Percentiles rank a stretch among this genome's conserved stretches.
These are phyloP conservation scores for Drosophila algonquin DNA, from an alignment of 2,888 invertebrate genomes.

Conservation along the genomic window DNA sequence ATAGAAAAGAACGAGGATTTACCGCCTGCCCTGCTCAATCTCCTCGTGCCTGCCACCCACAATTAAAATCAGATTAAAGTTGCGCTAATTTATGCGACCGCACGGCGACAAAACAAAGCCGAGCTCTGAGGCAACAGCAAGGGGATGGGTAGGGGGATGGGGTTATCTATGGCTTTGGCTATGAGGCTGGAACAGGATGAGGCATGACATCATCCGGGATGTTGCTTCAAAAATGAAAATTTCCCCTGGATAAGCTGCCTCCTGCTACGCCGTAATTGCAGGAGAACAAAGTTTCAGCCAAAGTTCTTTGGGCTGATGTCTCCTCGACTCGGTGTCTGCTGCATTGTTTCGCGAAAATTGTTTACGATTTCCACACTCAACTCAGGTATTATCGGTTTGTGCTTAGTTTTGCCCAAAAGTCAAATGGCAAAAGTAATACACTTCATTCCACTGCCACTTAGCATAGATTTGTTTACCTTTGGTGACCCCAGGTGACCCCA, in stretches of 20 bases:
- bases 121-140: constrained; percentile 43
- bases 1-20: constrained; percentile 52
- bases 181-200: constrained; percentile 22
- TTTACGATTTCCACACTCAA: too few relatives aligned
- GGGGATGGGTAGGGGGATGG: neutral
- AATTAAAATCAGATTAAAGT: constrained; percentile 81
- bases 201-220: constrained; percentile 21
- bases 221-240: constrained; percentile 46
- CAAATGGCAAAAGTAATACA: neutral
- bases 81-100: constrained; percentile 82
- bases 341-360: too few relatives aligned
- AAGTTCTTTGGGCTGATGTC: neutral
- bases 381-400: neutral
- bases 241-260: constrained; percentile 6
- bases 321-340: neutral
- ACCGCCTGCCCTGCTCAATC: neutral
- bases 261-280: constrained; percentile 27
- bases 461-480: too few relatives aligned
- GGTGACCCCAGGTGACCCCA: too few relatives aligned
- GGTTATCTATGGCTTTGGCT: neutral
- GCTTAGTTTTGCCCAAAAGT: too few relatives aligned
- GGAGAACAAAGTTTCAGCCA: constrained; percentile 14
- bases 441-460: too few relatives aligned
- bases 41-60: constrained; percentile 42
- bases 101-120: constrained; percentile 77